Evolutionary conservation across 1,140 invertebrate genomes (phyloP).

Genomic region (Zaprionus kolodkinae): DNA sequence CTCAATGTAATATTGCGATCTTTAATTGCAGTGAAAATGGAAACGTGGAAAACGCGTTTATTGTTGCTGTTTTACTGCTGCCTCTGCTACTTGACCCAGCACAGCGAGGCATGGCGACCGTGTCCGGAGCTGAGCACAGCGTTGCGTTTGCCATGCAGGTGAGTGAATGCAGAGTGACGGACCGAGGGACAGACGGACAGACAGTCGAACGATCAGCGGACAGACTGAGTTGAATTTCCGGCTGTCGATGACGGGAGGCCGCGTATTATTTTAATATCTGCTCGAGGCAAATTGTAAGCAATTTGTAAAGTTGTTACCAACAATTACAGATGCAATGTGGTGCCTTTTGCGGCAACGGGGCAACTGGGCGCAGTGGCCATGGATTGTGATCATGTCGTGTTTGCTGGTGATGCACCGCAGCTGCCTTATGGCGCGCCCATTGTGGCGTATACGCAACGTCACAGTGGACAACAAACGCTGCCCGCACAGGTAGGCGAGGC

Average conservation of each 20-base stretch:
- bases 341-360: slow-evolving; percentile 80
- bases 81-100: slow-evolving; percentile 54
- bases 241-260: neutral
- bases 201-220: neutral
- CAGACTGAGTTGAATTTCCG: slow-evolving; percentile 4
- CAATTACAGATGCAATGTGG: slow-evolving; percentile 83
- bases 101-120: slow-evolving; percentile 76
- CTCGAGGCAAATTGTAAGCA: slow-evolving; percentile 55
- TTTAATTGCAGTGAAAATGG: slow-evolving; percentile 65
- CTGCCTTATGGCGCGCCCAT: slow-evolving; percentile 91
- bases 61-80: slow-evolving; percentile 53
- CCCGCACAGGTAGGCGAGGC: slow-evolving; percentile 87
- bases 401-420: slow-evolving; percentile 89
- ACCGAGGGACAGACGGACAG: neutral
- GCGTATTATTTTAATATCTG: slow-evolving; percentile 67
- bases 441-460: slow-evolving; percentile 90
- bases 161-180: slow-evolving; percentile 46
- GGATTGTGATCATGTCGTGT: slow-evolving; percentile 93
- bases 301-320: slow-evolving; percentile 56
- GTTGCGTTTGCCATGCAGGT: slow-evolving; percentile 83
- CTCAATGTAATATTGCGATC: slow-evolving; percentile 4
- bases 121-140: slow-evolving; percentile 83
- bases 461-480: slow-evolving; percentile 91
- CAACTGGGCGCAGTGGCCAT: slow-evolving; percentile 85
- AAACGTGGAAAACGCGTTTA: slow-evolving; percentile 59